Conservation (phyloP, 2,113 vertebrate species). For the Carassius carassius region DNA sequence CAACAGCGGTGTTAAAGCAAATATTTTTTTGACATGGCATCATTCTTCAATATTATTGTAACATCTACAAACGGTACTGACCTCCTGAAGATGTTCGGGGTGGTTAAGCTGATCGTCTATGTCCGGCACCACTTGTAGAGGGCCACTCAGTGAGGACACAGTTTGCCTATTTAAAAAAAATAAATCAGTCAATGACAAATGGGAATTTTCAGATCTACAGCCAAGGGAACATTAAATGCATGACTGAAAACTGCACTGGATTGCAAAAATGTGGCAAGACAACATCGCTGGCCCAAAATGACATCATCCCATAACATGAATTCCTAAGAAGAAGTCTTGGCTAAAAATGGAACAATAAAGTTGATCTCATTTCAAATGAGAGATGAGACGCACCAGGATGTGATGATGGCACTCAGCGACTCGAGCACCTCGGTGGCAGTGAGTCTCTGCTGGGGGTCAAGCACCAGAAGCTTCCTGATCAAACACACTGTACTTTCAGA, state of each 20-base stretch:
- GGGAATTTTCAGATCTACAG: background rate
- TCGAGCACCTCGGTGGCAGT: constrained; percentile 92
- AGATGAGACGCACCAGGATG: constrained; percentile 83
- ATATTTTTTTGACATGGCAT: too few relatives aligned
- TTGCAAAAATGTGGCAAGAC: constrained; percentile 8
- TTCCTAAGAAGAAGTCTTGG: background rate
- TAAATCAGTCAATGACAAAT: background rate
- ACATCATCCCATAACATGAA: background rate
- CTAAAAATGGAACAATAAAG: background rate
- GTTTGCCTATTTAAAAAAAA: constrained; percentile 83
- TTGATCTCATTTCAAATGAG: background rate
- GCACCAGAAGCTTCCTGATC: constrained; percentile 94
- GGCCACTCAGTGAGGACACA: constrained; percentile 92
- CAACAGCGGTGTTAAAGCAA: too few relatives aligned
- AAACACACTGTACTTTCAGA: constrained; percentile 97
- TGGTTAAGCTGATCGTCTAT: constrained; percentile 94
- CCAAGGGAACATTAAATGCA: background rate
- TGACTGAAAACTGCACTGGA: background rate
- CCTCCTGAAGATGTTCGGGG: constrained; percentile 91
- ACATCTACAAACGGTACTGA: constrained; percentile 58
- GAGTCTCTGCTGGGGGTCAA: constrained; percentile 96
- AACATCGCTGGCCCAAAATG: background rate
- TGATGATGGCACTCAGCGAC: constrained; percentile 92
- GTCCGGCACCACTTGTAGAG: constrained; percentile 96
- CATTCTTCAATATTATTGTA: background rate